Evolutionary conservation across 1,140 invertebrate species (phyloP), one percentile per base, ranked within the genome.

Genomic region (Lucilia cuprina): DNA sequence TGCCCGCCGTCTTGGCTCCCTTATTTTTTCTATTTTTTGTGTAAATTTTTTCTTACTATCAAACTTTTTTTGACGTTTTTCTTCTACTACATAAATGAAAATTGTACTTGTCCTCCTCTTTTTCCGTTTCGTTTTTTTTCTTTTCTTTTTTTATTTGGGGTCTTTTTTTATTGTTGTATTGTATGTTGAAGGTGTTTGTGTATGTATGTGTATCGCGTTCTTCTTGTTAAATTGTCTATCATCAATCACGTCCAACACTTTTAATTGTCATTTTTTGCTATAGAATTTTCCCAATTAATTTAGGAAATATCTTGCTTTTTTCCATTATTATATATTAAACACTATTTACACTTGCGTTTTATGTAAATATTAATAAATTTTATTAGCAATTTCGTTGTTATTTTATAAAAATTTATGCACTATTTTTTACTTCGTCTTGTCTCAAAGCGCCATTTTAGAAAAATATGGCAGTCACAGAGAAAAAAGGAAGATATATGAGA

Each of bases 381-480:
- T 25, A 49, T 80, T 19, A 49, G 77, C 47, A 25, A 80, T 50
- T 80, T 80, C 77, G 77, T 80, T 80, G 77, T 80, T 80, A 80
- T 80, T 80, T 80, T 80, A 80, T 80, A 80, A 80, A 80, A 80
- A 70, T 21, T 21, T 70, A 25, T 70, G 19, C 65, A 70, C 65
- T 70, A 70, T 50, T 77, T 80, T 21, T 49, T 50, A 25, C 77
- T 49, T 80, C 77, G 35, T 80, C n/a, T 78, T 80, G n/a, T 49
- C 77, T 50, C 75, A 78, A n/a, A 84, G 84, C 84, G 84, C 84
- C 84, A 84, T 84, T 84, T 84, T 84, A 82, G 77, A 80, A 70
- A 70, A 70, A 25, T 78, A 47, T 78, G 75, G 41, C 75, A 41
- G 75, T 47, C 35, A 41, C 34, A 25, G 75, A 17, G 30, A 41